These are phyloP conservation scores for Megalonaias nervosa DNA, from an alignment of 1,140 invertebrate genomes.

Conservation along the genomic window DNA sequence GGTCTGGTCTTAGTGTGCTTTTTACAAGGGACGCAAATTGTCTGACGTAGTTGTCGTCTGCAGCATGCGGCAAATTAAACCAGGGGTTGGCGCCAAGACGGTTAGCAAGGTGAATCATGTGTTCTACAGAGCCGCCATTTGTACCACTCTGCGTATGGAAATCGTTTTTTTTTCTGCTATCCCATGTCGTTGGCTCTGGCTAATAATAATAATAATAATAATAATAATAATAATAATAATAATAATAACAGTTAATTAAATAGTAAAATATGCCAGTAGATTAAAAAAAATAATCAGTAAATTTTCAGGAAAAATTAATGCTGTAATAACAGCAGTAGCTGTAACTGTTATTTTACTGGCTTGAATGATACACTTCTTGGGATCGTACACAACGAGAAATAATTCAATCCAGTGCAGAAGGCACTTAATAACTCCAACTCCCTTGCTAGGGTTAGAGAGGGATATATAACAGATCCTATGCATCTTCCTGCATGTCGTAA, in stretches of 20 bases:
- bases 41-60: conserved; percentile 50
- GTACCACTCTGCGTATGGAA: conserved; percentile 47
- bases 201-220: conserved; percentile 11
- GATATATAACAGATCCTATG: no score
- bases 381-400: no score
- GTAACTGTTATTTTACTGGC: no score
- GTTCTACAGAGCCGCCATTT: conserved; percentile 47
- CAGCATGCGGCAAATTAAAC: conserved; percentile 58
- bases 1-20: conserved; percentile 44
- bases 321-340: no score
- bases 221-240: not conserved
- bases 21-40: conserved; percentile 45
- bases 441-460: no score
- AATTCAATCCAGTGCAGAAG: no score
- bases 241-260: not conserved
- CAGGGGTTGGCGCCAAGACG: conserved; percentile 50
- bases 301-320: no score
- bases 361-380: no score
- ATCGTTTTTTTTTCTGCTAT: conserved; percentile 19
- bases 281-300: no score
- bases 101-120: conserved; percentile 49
- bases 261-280: no score
- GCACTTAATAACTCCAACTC: no score
- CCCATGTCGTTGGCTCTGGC: conserved; percentile 55
- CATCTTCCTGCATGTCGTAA: no score